Evolutionary conservation across 2,888 invertebrate genomes (phyloP), one percentile per base, ranked within the genome.

Genomic region (Eurytoma californica): DNA sequence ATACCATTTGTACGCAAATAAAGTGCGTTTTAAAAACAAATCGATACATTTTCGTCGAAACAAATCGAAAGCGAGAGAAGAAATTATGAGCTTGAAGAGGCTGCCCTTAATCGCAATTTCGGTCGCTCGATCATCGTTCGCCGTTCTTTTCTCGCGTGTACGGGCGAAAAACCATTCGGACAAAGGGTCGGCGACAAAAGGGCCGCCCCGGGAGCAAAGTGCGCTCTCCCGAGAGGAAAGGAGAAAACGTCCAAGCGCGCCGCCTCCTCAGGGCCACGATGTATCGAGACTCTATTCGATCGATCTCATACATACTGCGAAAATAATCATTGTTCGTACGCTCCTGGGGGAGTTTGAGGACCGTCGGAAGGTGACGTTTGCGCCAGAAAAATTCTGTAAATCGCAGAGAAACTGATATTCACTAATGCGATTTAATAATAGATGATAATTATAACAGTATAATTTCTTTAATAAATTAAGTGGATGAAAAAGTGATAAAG

Each of bases 151-250:
- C 57, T 58, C 13, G 2, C 58, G 20, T 20, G 58, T 0, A 58
- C 61, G 3, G 16, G 20, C 28, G 47, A 58, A 61, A 60, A 60
- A 49, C 49, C n/a, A 24, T 39, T 39, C 39, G 60, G 39, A 70
- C 70, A 70, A 58, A 60, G 39, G 30, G 5, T 39, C 9, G 24
- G 16, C 72, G 53, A 72, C 61, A 63, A 72, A 72, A 53, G 20
- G 18, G n/a, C 53, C 58, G 20, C 69, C 5, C 39, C 39, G 58
- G 58, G 30, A 72, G 30, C 72, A 53, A 53, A 72, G 39, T 63
- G 39, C 53, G 63, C 39, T 53, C 63, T 53, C 14, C 24, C 70
- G 49, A 47, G 57, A 69, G 57, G 47, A 69, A 69, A 57, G 24
- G 14, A 18, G 9, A 61, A 30, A 53, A 12, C 16, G 13, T 24